Evolutionary conservation across 2,797 vertebrate genomes (phyloP).

Genomic region (Silurus aristotelis): DNA sequence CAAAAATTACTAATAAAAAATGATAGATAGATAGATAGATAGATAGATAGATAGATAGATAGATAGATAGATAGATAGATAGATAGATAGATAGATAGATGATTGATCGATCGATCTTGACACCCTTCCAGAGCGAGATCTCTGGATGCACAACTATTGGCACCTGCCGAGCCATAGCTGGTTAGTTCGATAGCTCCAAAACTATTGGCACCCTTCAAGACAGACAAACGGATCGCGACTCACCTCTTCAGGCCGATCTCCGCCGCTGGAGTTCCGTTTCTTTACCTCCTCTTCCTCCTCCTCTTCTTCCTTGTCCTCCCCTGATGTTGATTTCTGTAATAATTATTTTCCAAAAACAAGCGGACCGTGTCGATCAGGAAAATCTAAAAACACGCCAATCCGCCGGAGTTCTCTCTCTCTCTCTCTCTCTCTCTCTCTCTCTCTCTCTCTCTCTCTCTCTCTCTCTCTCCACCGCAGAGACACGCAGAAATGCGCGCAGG

Average conservation of each 20-base stretch:
- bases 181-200: not conserved
- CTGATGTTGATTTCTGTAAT: not conserved
- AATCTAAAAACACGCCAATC: not conserved
- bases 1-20: not conserved
- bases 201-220: not conserved
- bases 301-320: not conserved
- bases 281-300: not conserved
- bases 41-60: not conserved
- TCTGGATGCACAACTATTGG: not conserved
- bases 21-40: not conserved
- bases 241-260: slow-evolving; percentile 18
- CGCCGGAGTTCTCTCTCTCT: slow-evolving; percentile 25
- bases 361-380: not conserved
- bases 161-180: not conserved
- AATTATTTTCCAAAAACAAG: slow-evolving; percentile 1
- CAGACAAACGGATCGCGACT: not conserved
- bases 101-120: not conserved
- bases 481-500: slow-evolving; percentile 7
- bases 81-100: not conserved
- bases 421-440: slow-evolving; percentile 38
- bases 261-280: not conserved
- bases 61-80: not conserved
- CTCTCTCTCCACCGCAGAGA: slow-evolving; percentile 16
- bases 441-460: slow-evolving; percentile 37
- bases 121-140: not conserved